Evolutionary conservation across 2,888 invertebrate species (phyloP).

Genomic region (Leptinotarsa juncta): DNA sequence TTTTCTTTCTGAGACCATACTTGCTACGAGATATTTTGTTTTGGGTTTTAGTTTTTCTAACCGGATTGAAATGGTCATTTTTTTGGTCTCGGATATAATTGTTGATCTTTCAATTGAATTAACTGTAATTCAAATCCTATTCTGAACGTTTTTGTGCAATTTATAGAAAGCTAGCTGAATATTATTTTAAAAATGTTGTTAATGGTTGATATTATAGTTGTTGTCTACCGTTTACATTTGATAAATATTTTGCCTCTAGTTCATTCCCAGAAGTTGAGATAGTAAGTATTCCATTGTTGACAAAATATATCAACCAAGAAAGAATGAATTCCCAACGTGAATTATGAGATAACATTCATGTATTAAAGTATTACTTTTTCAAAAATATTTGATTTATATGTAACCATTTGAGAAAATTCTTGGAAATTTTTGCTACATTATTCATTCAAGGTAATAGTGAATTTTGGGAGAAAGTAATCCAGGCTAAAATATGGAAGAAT

Average conservation of each 20-base stretch:
- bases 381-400: too few species aligned
- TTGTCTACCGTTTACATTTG: constrained; percentile 33
- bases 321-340: neutral
- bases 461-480: too few species aligned
- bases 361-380: too few species aligned
- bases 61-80: neutral
- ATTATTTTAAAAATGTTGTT: constrained; percentile 34
- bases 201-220: constrained; percentile 37
- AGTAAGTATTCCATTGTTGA: constrained; percentile 14
- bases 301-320: constrained; percentile 3
- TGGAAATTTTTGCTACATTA: too few species aligned
- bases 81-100: neutral
- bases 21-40: neutral
- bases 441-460: too few species aligned
- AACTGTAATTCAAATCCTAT: neutral
- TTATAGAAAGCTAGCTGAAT: constrained; percentile 23
- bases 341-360: too few species aligned
- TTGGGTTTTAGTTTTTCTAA: neutral
- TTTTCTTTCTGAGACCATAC: neutral
- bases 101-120: neutral
- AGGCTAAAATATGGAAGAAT: too few species aligned
- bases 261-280: constrained; percentile 10
- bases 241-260: constrained; percentile 10
- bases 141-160: constrained; percentile 15
- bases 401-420: too few species aligned